phyloP scores from a whole-genome alignment of 2,888 invertebrate genomes.

The Microctonus hyperodae region DNA sequence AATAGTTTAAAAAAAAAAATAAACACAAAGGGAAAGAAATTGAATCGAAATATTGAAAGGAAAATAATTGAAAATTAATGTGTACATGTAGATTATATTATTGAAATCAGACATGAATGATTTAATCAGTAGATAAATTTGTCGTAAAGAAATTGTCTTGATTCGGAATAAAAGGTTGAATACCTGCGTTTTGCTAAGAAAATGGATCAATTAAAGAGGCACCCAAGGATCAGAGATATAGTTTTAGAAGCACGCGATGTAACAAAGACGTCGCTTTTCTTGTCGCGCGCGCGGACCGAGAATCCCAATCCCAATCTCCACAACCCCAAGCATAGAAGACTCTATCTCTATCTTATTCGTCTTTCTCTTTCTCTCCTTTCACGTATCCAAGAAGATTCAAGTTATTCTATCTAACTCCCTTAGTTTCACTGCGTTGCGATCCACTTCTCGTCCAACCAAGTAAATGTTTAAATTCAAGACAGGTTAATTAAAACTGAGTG shows the following conservation, averaged over 20 bases:
- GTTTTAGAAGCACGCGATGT: constrained; percentile 20
- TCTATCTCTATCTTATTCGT: constrained; percentile 1
- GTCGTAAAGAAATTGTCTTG: background rate
- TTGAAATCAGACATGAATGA: too few relatives aligned
- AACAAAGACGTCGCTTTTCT: constrained; percentile 36
- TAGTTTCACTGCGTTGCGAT: constrained; percentile 2
- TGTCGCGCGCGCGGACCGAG: constrained; percentile 33
- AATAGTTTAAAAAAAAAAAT: background rate
- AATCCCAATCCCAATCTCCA: constrained; percentile 34
- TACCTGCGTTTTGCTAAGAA: constrained; percentile 3
- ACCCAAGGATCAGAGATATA: constrained; percentile 13
- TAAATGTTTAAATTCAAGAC: constrained; percentile 54
- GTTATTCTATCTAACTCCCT: constrained; percentile 19
- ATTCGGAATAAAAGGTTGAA: background rate
- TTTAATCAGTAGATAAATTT: constrained; percentile 22
- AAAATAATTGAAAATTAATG: too few relatives aligned
- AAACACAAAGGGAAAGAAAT: background rate
- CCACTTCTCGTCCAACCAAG: constrained; percentile 43
- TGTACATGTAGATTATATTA: too few relatives aligned
- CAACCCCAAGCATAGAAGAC: background rate
- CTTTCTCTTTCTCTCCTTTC: background rate
- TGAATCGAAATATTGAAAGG: too few relatives aligned
- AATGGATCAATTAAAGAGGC: constrained; percentile 22
- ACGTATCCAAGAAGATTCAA: constrained; percentile 4
- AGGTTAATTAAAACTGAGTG: constrained; percentile 56